phyloP scores from a whole-genome alignment of 2,888 invertebrate genomes.

The Automeris io region DNA sequence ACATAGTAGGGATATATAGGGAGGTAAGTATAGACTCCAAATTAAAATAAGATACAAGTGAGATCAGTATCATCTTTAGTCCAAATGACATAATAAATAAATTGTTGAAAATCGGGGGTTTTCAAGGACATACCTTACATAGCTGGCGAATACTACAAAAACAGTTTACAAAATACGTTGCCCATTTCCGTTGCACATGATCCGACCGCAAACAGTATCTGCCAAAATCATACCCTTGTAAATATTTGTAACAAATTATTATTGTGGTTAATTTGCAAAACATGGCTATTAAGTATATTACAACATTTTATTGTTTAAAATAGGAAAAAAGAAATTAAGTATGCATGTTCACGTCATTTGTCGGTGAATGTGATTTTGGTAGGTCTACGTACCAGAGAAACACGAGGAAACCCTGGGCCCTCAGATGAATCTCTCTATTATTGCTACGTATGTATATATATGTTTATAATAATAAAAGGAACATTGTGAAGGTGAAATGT shows the following conservation, averaged over 20 bases:
- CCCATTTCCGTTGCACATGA: conserved; percentile 32
- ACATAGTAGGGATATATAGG: no score
- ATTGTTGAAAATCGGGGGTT: conserved; percentile 13
- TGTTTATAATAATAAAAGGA: no score
- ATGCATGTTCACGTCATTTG: not conserved
- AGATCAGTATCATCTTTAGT: no score
- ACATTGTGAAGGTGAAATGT: no score
- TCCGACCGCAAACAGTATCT: conserved; percentile 56
- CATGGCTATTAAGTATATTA: not conserved
- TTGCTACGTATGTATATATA: no score
- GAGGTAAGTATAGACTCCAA: no score
- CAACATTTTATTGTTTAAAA: not conserved
- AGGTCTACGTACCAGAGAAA: no score
- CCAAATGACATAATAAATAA: no score
- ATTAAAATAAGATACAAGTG: no score
- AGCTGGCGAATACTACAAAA: conserved; percentile 38
- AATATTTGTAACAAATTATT: conserved; percentile 21
- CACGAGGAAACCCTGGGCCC: no score
- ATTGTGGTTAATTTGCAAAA: conserved; percentile 1
- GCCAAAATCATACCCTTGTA: conserved; percentile 28
- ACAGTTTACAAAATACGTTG: conserved; percentile 46
- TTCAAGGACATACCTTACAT: conserved; percentile 20
- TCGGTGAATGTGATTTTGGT: not conserved
- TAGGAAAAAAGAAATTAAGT: conserved; percentile 2
- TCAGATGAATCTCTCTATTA: no score